phyloP scores from a whole-genome alignment of 2,888 invertebrate genomes.

The Campoletis raptor region DNA sequence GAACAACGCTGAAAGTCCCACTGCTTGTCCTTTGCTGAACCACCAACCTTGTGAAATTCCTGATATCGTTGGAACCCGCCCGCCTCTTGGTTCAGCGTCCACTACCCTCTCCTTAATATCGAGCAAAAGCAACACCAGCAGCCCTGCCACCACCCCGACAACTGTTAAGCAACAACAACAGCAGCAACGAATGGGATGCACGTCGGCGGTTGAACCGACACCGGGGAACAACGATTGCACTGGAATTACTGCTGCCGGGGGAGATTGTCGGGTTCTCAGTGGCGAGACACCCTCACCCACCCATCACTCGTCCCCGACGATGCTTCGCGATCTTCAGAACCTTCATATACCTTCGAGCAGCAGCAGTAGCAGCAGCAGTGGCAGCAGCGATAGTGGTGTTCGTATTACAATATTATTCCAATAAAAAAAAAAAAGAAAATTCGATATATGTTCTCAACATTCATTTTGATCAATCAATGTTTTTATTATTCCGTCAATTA shows the following conservation, averaged over 20 bases:
- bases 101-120: constrained; percentile 77
- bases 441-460: not conserved
- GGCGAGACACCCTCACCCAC: constrained; percentile 74
- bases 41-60: constrained; percentile 75
- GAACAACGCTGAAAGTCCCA: constrained; percentile 63
- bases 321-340: constrained; percentile 80
- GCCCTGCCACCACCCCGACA: constrained; percentile 73
- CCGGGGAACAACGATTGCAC: constrained; percentile 59
- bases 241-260: constrained; percentile 67
- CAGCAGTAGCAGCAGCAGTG: constrained; percentile 85
- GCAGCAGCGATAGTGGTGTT: constrained; percentile 85
- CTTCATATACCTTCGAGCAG: constrained; percentile 77
- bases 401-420: not conserved
- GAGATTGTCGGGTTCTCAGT: constrained; percentile 73
- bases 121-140: constrained; percentile 75
- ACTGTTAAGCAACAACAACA: constrained; percentile 74
- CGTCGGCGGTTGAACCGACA: constrained; percentile 24
- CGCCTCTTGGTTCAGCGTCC: constrained; percentile 75
- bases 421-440: not conserved
- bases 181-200: constrained; percentile 61
- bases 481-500: not conserved
- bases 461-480: too few species aligned
- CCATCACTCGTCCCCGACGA: constrained; percentile 76
- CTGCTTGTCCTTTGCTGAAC: constrained; percentile 72
- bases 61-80: constrained; percentile 74